Percentiles rank a stretch among this genome's conserved stretches.
Evolutionary conservation across 2,113 vertebrate species (phyloP).

Genomic region (Lagopus muta): DNA sequence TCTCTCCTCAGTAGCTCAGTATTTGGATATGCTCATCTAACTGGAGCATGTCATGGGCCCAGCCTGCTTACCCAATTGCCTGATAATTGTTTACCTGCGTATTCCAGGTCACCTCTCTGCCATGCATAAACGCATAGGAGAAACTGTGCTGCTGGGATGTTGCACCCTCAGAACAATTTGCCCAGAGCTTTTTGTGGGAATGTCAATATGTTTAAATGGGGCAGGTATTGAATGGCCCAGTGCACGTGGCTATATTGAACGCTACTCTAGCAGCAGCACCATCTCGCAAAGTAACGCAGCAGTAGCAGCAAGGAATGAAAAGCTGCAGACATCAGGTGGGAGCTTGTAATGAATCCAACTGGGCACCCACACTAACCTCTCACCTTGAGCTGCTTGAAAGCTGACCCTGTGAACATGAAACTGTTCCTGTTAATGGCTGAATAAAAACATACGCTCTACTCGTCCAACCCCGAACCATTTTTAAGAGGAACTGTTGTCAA

Average conservation of each 20-base stretch:
- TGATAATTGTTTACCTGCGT: background rate
- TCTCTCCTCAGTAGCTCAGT: background rate
- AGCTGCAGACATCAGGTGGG: background rate
- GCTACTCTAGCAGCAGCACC: background rate
- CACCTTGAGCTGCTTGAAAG: background rate
- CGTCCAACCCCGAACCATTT: background rate
- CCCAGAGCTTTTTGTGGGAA: background rate
- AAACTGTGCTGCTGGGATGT: background rate
- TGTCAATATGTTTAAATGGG: background rate
- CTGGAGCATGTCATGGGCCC: accelerated
- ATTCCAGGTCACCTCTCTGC: background rate
- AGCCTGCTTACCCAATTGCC: background rate
- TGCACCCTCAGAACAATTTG: background rate
- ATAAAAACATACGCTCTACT: background rate
- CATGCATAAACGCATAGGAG: background rate
- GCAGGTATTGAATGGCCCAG: background rate
- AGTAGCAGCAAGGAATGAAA: background rate
- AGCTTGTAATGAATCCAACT: accelerated
- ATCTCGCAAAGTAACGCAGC: background rate
- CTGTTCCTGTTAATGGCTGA: background rate
- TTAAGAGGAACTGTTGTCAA: background rate
- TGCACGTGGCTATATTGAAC: accelerated
- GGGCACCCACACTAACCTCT: accelerated
- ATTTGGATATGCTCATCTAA: background rate
- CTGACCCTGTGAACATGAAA: background rate